Conservation (phyloP, 2,113 vertebrate species). For the Campylorhamphus procurvoides region DNA sequence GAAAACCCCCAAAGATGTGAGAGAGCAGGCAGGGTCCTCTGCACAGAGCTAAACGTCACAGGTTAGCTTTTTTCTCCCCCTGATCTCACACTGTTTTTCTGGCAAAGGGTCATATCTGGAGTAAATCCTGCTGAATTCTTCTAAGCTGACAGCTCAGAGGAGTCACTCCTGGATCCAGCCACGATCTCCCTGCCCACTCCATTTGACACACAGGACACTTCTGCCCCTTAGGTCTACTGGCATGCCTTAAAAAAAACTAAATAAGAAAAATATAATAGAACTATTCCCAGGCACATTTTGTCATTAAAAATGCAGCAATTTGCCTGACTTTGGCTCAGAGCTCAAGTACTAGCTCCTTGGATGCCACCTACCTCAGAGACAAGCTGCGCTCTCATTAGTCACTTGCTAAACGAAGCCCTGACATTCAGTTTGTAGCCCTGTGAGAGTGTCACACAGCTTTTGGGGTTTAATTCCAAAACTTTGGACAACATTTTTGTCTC, state of each 20-base stretch:
- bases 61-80: neutral
- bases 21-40: neutral
- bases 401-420: neutral
- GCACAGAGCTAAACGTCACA: rapidly evolving
- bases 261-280: neutral
- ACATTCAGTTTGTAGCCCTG: neutral
- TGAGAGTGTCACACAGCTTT: neutral
- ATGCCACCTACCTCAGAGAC: neutral
- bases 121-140: neutral
- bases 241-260: neutral
- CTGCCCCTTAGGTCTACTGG: neutral
- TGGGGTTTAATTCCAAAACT: neutral
- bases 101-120: neutral
- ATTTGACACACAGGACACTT: rapidly evolving
- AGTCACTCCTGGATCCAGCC: neutral
- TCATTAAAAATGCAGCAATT: neutral
- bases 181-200: neutral
- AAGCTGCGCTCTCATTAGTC: neutral
- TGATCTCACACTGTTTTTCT: neutral
- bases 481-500: neutral
- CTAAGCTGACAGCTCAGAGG: neutral
- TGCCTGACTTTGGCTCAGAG: neutral
- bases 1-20: neutral
- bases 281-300: neutral
- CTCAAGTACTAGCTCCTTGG: neutral